Evolutionary conservation across 2,113 vertebrate genomes (phyloP).

Genomic region (Tachysurus fulvidraco): DNA sequence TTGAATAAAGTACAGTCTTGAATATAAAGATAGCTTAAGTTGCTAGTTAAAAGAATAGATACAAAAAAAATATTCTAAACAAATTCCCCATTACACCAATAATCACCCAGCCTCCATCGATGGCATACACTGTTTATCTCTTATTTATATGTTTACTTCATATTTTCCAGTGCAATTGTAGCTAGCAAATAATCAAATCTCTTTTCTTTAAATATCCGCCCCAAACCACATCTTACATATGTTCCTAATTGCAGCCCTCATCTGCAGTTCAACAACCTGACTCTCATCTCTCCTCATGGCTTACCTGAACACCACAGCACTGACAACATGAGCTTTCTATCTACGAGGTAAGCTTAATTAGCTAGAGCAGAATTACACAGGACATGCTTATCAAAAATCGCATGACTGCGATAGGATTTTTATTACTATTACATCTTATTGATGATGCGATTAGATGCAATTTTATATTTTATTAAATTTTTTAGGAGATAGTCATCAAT

Average conservation of each 20-base stretch:
- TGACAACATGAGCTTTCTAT: slow-evolving; percentile 77
- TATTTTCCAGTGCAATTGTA: background rate
- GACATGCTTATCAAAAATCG: background rate
- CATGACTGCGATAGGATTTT: background rate
- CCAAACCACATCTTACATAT: background rate
- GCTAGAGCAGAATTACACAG: background rate
- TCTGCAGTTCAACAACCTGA: slow-evolving; percentile 89
- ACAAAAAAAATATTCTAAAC: background rate
- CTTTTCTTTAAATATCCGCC: background rate
- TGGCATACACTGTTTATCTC: background rate
- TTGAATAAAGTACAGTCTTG: background rate
- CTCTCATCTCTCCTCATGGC: slow-evolving; percentile 85
- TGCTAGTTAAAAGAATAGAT: background rate
- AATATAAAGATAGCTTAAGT: background rate
- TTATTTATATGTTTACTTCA: background rate
- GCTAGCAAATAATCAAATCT: background rate
- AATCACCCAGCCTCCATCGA: background rate
- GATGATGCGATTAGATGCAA: too few relatives aligned
- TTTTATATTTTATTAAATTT: background rate
- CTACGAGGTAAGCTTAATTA: slow-evolving; percentile 59
- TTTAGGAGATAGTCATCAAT: background rate
- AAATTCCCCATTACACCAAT: background rate
- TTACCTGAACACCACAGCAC: slow-evolving; percentile 70
- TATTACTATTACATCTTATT: background rate
- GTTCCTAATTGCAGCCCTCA: slow-evolving; percentile 74